Evolutionary conservation across 2,888 invertebrate species (phyloP), one percentile per base, ranked within the genome.

Genomic region (Hedychridium roseum): DNA sequence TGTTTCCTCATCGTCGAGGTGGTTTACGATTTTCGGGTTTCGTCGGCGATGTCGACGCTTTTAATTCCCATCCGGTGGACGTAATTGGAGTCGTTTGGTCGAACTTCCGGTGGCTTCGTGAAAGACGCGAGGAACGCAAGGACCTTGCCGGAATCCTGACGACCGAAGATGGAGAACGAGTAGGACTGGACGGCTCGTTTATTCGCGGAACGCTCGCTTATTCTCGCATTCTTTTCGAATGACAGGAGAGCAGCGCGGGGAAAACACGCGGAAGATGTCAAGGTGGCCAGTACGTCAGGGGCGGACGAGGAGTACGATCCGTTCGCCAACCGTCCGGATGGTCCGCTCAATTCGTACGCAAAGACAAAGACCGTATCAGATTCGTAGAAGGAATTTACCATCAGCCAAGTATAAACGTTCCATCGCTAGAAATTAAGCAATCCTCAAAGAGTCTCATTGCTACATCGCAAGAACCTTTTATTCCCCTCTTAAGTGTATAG

Each of bases 301-400:
- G 23, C 85, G 54, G 82, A 82, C 16, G 81, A 78, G 37, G 77
- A 79, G 0, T 90, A 90, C 76, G 81, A 85, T 70, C 89, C 89
- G 0, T 87, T 88, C 57, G 85, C 85, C 5, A 81, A 88, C 71
- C 81, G 90, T 65, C 80, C 84, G 56, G 82, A 84, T 20, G 82
- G 81, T 31, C 84, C 87, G 62, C 84, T 86, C 0, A 87, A 85
- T 55, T 85, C 88, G 87, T 87, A 78, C 82, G 84, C 74, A 59
- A n/a, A n/a, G n/a, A n/a, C n/a, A n/a, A n/a, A n/a, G n/a, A n/a
- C n/a, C n/a, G n/a, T n/a, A n/a, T n/a, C n/a, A n/a, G n/a, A n/a
- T n/a, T n/a, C n/a, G n/a, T n/a, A n/a, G n/a, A n/a, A n/a, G n/a
- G n/a, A n/a, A n/a, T n/a, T n/a, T n/a, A n/a, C n/a, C n/a, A n/a